Evolutionary conservation across 2,797 vertebrate species (phyloP).

Genomic region (Scomberomorus guttatus): DNA sequence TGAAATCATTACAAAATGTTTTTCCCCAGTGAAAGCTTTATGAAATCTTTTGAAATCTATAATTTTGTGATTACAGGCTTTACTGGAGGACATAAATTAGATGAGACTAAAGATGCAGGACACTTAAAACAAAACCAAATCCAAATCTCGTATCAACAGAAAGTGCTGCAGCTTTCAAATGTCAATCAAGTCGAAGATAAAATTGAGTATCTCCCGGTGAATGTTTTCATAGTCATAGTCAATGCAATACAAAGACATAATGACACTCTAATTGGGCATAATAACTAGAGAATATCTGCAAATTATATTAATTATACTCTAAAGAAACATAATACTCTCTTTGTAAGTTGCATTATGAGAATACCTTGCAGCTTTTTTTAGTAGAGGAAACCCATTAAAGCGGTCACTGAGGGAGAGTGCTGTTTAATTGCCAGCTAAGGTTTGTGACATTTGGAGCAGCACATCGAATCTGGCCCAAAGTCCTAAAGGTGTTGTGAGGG

Average conservation of each 20-base stretch:
- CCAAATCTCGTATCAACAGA: neutral
- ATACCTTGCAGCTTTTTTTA: conserved; percentile 60
- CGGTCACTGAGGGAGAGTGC: conserved; percentile 55
- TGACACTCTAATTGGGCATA: conserved; percentile 45
- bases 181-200: conserved; percentile 13
- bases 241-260: conserved; percentile 28
- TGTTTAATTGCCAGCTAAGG: conserved; percentile 82
- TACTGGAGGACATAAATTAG: neutral
- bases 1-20: neutral
- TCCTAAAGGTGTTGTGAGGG: conserved; percentile 83
- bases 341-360: conserved; percentile 42
- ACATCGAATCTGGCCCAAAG: conserved; percentile 80
- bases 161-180: neutral
- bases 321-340: conserved; percentile 37
- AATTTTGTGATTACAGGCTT: neutral
- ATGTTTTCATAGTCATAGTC: conserved; percentile 31
- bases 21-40: neutral
- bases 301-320: conserved; percentile 47
- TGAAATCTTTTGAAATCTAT: neutral
- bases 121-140: neutral
- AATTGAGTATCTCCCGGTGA: neutral
- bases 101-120: neutral
- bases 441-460: conserved; percentile 84
- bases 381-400: conserved; percentile 67
- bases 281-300: conserved; percentile 32